These are phyloP conservation scores for Syngnathus acus DNA, from an alignment of 2,797 vertebrate species.

Conservation along the genomic window DNA sequence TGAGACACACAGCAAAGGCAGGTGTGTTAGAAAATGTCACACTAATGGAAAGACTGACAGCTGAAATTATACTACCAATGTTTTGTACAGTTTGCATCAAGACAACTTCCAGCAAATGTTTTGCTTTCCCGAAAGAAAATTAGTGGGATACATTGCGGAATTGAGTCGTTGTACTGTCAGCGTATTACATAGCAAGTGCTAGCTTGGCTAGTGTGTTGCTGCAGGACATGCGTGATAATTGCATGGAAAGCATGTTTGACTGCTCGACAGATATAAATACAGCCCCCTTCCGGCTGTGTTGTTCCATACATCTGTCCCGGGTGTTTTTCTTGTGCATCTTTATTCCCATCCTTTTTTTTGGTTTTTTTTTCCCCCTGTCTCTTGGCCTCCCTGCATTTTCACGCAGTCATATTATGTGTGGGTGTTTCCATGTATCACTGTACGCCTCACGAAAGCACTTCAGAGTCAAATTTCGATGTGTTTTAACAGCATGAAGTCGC, in stretches of 20 bases:
- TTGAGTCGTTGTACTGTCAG: slow-evolving; percentile 31
- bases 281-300: slow-evolving; percentile 23
- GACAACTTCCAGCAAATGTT: neutral
- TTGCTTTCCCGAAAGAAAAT: slow-evolving; percentile 15
- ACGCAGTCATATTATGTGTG: slow-evolving; percentile 33
- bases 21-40: slow-evolving; percentile 51
- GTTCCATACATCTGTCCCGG: slow-evolving; percentile 12
- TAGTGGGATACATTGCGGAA: slow-evolving; percentile 37
- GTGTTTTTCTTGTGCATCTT: neutral
- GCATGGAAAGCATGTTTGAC: slow-evolving; percentile 19
- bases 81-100: neutral
- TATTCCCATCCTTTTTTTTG: neutral
- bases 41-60: neutral
- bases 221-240: slow-evolving; percentile 36
- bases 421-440: slow-evolving; percentile 26
- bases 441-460: slow-evolving; percentile 24
- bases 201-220: slow-evolving; percentile 36
- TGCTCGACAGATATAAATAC: slow-evolving; percentile 26
- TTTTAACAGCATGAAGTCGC: neutral
- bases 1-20: neutral
- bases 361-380: no score
- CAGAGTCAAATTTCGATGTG: slow-evolving; percentile 9
- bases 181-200: slow-evolving; percentile 6
- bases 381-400: slow-evolving; percentile 18
- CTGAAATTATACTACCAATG: slow-evolving; percentile 60